Evolutionary conservation across 2,888 invertebrate genomes (phyloP).

Genomic region (Dimorphilus gyrociliatus): DNA sequence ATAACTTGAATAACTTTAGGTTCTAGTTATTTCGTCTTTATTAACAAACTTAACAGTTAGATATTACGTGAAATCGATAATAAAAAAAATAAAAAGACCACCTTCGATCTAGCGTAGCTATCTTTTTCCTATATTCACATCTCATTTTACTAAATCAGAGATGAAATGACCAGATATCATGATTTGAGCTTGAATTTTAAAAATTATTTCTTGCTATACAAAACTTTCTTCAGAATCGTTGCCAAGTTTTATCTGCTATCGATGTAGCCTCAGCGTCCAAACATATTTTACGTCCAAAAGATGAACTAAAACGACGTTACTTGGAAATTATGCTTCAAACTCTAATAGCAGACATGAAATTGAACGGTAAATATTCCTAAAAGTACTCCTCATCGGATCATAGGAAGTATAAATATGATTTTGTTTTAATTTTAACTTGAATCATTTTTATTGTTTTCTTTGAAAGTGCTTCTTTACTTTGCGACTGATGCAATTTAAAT

Average conservation of each 20-base stretch:
- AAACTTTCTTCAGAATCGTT: constrained; percentile 39
- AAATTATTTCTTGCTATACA: not conserved
- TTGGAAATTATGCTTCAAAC: constrained; percentile 48
- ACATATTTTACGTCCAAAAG: constrained; percentile 43
- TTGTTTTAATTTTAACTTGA: too few species aligned
- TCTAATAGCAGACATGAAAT: constrained; percentile 45
- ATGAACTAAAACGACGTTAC: constrained; percentile 44
- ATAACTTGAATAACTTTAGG: not conserved
- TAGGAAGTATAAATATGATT: constrained; percentile 2
- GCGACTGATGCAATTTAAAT: too few species aligned
- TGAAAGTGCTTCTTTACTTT: too few species aligned
- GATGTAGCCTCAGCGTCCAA: constrained; percentile 45
- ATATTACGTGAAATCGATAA: not conserved
- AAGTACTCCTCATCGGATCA: not conserved
- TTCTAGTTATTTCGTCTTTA: not conserved
- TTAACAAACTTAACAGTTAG: not conserved
- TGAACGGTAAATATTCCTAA: constrained; percentile 21
- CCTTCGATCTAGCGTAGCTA: too few species aligned
- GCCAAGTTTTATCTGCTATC: constrained; percentile 47
- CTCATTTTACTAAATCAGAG: not conserved
- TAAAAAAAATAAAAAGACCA: too few species aligned
- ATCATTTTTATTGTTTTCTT: too few species aligned
- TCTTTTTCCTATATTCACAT: too few species aligned
- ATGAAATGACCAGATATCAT: not conserved
- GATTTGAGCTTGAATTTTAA: not conserved